Evolutionary conservation across 2,113 vertebrate species (phyloP), one percentile per base, ranked within the genome.

Genomic region (Sinocyclocheilus anophthalmus): DNA sequence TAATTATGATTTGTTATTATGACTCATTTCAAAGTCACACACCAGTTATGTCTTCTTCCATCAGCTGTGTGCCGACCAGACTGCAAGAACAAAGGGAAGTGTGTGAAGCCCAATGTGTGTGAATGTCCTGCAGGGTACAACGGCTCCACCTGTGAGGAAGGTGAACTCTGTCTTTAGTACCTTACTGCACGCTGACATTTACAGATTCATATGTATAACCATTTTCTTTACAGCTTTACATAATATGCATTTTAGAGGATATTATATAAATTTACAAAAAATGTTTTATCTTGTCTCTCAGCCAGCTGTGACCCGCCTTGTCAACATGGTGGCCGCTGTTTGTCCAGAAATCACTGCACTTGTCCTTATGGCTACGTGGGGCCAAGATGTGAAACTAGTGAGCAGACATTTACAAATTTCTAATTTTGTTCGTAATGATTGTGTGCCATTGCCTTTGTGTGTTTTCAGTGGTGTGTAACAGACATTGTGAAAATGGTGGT

Each of bases 321-420:
- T 89, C 94, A 92, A 80, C 96, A 97, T 12, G 96, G 96, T 86
- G 97, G 96, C n/a, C 94, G 93, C 0, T 98, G 96, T 84, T 87
- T 96, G 90, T 92, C 93, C 88, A 93, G 96, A 84, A 98, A 98
- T 88, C 95, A 95, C 90, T 98, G 96, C 70, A 96, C 95, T 88
- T 99, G 97, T 83, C 91, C 95, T 0, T 99, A 98, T 1, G 97
- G 97, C 81, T 98, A 96, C 88, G 94, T 99, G 86, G 97, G 97
- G 89, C 96, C 96, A 50, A 92, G 94, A 88, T 98, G 96, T 94
- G 95, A 97, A 90, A 98, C 95, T 92, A 96, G 97, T 97, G 94
- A 97, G 96, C 70, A 3, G 26, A 33, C 37, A 22, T 0, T 42
- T 59, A 33, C 14, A 9, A 14, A 39, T 48, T 53, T 80, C 9